Evolutionary conservation across 2,797 vertebrate species (phyloP), one percentile per base, ranked within the genome.

Genomic region (Gymnothorax reevesii): DNA sequence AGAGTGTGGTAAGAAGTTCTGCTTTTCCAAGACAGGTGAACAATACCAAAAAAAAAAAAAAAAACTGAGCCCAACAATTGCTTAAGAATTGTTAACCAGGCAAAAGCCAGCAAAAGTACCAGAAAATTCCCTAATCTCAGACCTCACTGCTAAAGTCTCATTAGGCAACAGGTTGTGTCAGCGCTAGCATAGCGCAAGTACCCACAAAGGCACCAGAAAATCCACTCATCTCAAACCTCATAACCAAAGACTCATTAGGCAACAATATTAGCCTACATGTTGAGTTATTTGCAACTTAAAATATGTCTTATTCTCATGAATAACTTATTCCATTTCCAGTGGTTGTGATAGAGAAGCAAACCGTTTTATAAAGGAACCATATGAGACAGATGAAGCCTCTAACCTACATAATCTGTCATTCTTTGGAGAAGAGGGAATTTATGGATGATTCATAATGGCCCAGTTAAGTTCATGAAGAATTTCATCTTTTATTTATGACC

Each of bases 401-500:
- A 64, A 49, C 33, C 57, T 27, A 83, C 55, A 83, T 57, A 25
- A 85, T 87, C 84, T 87, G 82, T 82, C 86, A 86, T 85, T 57
- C 83, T 82, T 69, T 84, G 22, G 27, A 75, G 7, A 52, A 59
- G 25, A 25, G n/a, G 25, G 9, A 71, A 73, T 55, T 55, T 3
- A 84, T 87, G 82, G 55, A 84, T 57, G 27, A 87, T 83, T 73
- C 89, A 88, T 89, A 92, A 88, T 92, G 91, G 87, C 92, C 93
- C 90, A 92, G 79, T 94, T 94, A 88, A 90, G 90, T 91, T 62
- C 89, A 55, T 80, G 90, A 90, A 90, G 89, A 91, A 82, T 20
- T 84, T 85, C 87, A 93, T 94, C 89, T 94, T 94, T 94, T 90
- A 95, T 95, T 94, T 90, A 94, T 90, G 89, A 87, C 90, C 92